Evolutionary conservation across 2,888 invertebrate genomes (phyloP).

Genomic region (Cryptocheilus praepositus): DNA sequence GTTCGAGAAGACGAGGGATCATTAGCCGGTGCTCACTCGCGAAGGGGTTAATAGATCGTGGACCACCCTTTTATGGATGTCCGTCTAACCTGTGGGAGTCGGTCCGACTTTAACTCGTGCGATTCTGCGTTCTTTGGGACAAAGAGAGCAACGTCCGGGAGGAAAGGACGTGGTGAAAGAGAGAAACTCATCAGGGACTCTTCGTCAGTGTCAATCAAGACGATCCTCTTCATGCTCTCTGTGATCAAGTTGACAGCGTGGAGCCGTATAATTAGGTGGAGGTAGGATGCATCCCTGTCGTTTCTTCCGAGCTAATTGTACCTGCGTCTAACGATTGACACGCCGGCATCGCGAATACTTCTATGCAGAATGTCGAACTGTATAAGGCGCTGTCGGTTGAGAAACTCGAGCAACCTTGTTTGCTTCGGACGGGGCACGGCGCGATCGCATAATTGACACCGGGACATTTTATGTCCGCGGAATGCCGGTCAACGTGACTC

Average conservation of each 20-base stretch:
- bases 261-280: conserved; percentile 31
- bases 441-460: no score
- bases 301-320: conserved; percentile 35
- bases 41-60: neutral
- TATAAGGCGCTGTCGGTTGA: conserved; percentile 25
- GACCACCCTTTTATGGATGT: conserved; percentile 21
- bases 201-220: conserved; percentile 44
- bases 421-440: no score
- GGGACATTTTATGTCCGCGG: no score
- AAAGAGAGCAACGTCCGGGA: neutral
- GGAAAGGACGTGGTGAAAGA: neutral
- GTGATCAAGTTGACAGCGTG: conserved; percentile 23
- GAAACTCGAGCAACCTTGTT: neutral
- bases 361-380: conserved; percentile 17
- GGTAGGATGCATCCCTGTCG: conserved; percentile 24
- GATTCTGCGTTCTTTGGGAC: neutral
- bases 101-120: conserved; percentile 26
- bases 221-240: conserved; percentile 25
- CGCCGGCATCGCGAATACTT: conserved; percentile 29
- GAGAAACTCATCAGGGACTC: conserved; percentile 18
- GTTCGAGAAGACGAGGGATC: neutral
- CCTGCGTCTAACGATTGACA: conserved; percentile 25
- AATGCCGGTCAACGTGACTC: no score
- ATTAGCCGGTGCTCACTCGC: conserved; percentile 1
- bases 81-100: conserved; percentile 9